phyloP scores from a whole-genome alignment of 35 echinoderm and acorn worm species.

The Ophiothrix spiculata region DNA sequence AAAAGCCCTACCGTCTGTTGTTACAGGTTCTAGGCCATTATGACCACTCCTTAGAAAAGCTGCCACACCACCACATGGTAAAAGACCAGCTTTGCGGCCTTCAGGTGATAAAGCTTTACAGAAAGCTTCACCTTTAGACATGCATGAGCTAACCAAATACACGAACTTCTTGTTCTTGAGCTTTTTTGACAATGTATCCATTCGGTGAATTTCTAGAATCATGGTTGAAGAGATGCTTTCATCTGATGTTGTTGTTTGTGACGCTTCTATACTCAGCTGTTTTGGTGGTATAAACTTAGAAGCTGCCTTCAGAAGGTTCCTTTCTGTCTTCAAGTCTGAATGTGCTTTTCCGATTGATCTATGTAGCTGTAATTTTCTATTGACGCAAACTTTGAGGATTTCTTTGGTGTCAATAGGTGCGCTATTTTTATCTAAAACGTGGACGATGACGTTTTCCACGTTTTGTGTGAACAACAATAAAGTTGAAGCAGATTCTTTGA shows the following conservation, averaged over 20 bases:
- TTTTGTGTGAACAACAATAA: conserved; percentile 78
- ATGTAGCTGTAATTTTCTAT: background rate
- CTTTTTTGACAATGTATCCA: background rate
- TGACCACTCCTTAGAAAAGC: background rate
- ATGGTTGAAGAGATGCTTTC: background rate
- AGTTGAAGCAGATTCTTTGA: conserved; percentile 37
- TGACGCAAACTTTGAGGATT: background rate
- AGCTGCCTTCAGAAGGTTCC: background rate
- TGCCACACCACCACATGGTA: conserved; percentile 14
- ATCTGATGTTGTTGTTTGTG: background rate
- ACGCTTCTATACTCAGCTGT: background rate
- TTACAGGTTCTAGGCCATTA: background rate
- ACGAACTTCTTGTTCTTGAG: background rate
- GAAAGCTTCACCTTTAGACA: conserved; percentile 10
- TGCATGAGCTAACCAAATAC: conserved; percentile 19
- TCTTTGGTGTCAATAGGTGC: background rate
- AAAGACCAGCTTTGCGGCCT: background rate
- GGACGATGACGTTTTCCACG: conserved; percentile 33
- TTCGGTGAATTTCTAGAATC: background rate
- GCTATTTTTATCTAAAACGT: background rate
- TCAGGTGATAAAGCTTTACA: background rate
- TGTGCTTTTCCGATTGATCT: background rate
- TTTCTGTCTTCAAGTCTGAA: background rate
- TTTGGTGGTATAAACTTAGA: background rate
- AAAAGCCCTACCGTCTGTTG: conserved; percentile 8